Conservation (phyloP, 2,888 invertebrate genomes). For the Cerastis rubricosa region DNA sequence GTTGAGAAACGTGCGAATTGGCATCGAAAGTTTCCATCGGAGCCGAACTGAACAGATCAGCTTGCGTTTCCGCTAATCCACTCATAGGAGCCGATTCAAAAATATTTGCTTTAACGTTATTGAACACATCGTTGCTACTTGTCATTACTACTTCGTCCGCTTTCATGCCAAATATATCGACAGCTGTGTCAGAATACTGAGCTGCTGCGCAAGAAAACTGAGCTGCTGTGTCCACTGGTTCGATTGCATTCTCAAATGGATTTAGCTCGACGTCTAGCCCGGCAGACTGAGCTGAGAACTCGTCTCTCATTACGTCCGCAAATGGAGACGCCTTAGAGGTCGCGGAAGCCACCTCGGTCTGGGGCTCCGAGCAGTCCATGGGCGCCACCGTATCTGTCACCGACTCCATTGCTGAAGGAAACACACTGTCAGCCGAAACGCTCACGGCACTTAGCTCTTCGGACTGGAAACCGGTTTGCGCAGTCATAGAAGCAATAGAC, state of each 20-base stretch:
- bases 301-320: constrained; percentile 72
- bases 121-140: constrained; percentile 64
- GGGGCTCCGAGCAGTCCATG: constrained; percentile 85
- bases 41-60: constrained; percentile 68
- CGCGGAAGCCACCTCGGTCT: constrained; percentile 63
- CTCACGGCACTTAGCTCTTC: constrained; percentile 22
- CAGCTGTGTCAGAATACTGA: constrained; percentile 64
- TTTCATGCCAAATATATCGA: constrained; percentile 74
- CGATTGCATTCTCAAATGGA: constrained; percentile 79
- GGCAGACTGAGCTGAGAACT: constrained; percentile 62
- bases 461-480: constrained; percentile 20
- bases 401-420: constrained; percentile 32
- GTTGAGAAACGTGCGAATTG: constrained; percentile 32
- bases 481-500: constrained; percentile 55
- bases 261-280: constrained; percentile 77
- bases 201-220: constrained; percentile 60
- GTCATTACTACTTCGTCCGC: constrained; percentile 70
- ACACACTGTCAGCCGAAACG: constrained; percentile 16
- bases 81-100: constrained; percentile 58
- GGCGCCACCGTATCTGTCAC: constrained; percentile 69
- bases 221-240: constrained; percentile 58
- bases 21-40: constrained; percentile 63
- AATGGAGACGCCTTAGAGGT: constrained; percentile 81
- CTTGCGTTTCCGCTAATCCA: constrained; percentile 53
- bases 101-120: constrained; percentile 57